phyloP scores from a whole-genome alignment of 53 echinoderm and acorn worm species.

The Pentamera pediparva region DNA sequence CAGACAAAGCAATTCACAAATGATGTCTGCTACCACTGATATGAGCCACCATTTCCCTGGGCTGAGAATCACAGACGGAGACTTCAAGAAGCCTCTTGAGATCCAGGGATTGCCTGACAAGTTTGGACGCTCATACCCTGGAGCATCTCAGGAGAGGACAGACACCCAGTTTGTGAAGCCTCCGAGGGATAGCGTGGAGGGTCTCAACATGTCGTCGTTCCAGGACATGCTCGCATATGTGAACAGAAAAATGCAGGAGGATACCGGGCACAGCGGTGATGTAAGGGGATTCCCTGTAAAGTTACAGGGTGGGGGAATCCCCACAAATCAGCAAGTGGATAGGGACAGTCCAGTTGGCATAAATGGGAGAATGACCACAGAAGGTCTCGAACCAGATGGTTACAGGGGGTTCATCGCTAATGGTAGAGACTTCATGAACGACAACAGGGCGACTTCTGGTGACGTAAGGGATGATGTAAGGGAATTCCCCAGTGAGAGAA shows the following conservation, averaged over 20 bases:
- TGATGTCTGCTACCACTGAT: constrained; percentile 26
- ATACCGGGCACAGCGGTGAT: constrained; percentile 1
- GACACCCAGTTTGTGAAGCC: not conserved
- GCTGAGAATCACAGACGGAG: not conserved
- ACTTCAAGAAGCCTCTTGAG: not conserved
- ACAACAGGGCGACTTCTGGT: too few relatives aligned
- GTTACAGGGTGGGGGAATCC: too few relatives aligned
- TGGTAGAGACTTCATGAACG: too few relatives aligned
- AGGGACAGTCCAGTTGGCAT: too few relatives aligned
- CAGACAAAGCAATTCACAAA: not conserved
- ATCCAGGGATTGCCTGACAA: not conserved
- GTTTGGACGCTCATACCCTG: not conserved
- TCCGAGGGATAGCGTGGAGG: constrained; percentile 38
- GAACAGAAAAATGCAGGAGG: constrained; percentile 52
- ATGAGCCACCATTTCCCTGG: constrained; percentile 14
- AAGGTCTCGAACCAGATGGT: too few relatives aligned
- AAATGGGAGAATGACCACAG: too few relatives aligned
- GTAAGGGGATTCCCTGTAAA: not conserved
- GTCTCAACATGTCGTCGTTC: constrained; percentile 50
- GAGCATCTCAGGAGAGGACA: not conserved
- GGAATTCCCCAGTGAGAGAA: too few relatives aligned
- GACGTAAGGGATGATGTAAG: too few relatives aligned
- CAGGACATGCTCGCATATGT: constrained; percentile 76
- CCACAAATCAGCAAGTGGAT: too few relatives aligned
- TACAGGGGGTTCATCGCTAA: too few relatives aligned